A percentile compares a stretch with the other conserved stretches of the same genome.
Conservation (phyloP, 2,797 vertebrate species). For the Notamacropus eugenii region DNA sequence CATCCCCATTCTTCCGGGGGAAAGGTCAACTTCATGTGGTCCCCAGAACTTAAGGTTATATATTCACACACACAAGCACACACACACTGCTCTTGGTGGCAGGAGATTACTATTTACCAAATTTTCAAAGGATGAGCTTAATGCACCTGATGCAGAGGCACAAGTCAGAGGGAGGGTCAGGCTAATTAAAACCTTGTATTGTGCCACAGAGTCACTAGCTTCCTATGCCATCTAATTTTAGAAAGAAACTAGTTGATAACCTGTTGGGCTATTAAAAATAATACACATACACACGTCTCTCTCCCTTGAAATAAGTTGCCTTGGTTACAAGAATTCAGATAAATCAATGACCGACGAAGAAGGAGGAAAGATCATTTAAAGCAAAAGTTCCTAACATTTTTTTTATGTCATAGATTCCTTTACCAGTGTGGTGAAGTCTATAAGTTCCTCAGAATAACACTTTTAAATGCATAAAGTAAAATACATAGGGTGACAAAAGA, state of each 20-base stretch:
- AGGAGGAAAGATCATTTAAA: background rate
- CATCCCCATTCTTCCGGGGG: background rate
- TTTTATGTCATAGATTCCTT: background rate
- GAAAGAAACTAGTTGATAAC: slow-evolving; percentile 28
- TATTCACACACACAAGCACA: background rate
- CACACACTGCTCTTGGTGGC: background rate
- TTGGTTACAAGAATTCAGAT: slow-evolving; percentile 32
- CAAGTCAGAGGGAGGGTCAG: background rate
- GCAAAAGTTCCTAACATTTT: background rate
- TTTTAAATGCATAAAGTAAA: background rate
- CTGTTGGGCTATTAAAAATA: slow-evolving; percentile 15
- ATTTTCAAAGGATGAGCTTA: slow-evolving; percentile 39
- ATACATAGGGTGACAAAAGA: background rate
- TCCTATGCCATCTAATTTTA: background rate
- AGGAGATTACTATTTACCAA: slow-evolving; percentile 42
- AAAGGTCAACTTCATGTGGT: background rate
- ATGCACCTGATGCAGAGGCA: slow-evolving; percentile 5
- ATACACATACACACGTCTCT: background rate
- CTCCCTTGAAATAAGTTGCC: slow-evolving; percentile 5
- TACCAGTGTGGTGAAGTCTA: background rate
- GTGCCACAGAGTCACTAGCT: background rate
- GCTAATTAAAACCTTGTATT: slow-evolving; percentile 12
- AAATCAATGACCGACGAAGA: background rate
- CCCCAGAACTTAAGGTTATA: background rate
- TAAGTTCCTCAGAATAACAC: background rate